These are phyloP conservation scores for Ictidomys tridecemlineatus DNA, from an alignment of 2,113 vertebrate species.

Conservation along the genomic window DNA sequence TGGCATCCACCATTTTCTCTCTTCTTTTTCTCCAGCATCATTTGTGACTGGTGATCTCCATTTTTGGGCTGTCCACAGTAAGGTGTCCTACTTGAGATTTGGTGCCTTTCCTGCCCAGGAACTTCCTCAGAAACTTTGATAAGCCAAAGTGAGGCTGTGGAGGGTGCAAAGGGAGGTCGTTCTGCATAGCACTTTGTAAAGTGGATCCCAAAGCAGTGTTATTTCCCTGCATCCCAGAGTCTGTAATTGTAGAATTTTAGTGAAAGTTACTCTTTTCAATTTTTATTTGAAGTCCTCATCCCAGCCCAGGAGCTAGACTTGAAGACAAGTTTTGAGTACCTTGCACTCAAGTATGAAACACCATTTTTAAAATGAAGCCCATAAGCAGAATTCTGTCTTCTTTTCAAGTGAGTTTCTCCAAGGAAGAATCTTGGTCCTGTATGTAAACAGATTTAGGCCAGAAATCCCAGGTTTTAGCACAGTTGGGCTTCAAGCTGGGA, in stretches of 20 bases:
- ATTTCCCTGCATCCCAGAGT: background rate
- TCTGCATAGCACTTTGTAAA: background rate
- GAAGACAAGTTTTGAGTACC: background rate
- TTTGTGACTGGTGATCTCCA: background rate
- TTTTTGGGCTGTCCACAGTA: background rate
- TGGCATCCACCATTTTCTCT: background rate
- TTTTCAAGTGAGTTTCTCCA: conserved; percentile 5
- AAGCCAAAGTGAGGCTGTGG: background rate
- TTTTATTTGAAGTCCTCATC: conserved; percentile 18
- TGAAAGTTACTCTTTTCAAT: background rate
- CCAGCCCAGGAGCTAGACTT: background rate
- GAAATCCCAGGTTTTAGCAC: background rate
- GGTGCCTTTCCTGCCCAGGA: background rate
- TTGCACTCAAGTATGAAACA: background rate
- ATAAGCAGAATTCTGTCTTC: background rate
- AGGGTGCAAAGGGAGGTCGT: background rate
- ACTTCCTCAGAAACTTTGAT: background rate
- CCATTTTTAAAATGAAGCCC: background rate
- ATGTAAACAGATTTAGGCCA: background rate
- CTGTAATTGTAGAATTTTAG: background rate
- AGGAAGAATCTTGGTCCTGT: background rate
- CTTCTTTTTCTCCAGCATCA: background rate
- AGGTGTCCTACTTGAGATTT: background rate
- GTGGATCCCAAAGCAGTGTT: background rate
- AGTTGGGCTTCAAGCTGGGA: conserved; percentile 19